These are phyloP conservation scores for Drosophila setosimentum DNA, from an alignment of 2,888 invertebrate species.

Conservation along the genomic window DNA sequence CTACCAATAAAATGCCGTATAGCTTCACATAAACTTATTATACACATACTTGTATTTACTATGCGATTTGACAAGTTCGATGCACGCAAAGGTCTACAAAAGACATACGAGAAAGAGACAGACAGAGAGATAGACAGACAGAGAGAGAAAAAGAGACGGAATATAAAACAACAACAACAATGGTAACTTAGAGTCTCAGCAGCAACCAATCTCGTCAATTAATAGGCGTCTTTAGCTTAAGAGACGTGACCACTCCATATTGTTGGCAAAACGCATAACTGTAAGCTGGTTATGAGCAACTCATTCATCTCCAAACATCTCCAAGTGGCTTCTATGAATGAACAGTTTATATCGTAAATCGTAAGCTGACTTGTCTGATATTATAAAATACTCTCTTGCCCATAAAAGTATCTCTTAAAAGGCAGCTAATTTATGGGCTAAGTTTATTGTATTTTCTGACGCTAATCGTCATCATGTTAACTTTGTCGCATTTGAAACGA, in stretches of 20 bases:
- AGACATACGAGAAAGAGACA: neutral
- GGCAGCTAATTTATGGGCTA: constrained; percentile 25
- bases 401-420: constrained; percentile 8
- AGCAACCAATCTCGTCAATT: constrained; percentile 18
- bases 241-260: constrained; percentile 18
- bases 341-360: constrained; percentile 14
- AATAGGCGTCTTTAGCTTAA: constrained; percentile 17
- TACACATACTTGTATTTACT: constrained; percentile 5
- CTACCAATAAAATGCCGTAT: constrained; percentile 12
- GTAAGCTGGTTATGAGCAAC: constrained; percentile 28
- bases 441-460: neutral
- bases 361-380: neutral
- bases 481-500: neutral
- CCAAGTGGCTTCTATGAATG: constrained; percentile 30
- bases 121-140: neutral
- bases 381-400: neutral
- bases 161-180: neutral
- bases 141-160: neutral
- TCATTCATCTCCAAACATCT: constrained; percentile 44
- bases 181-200: neutral
- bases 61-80: constrained; percentile 45
- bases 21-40: constrained; percentile 11
- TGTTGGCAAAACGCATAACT: constrained; percentile 12
- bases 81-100: constrained; percentile 21
- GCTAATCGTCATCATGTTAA: constrained; percentile 18